These are phyloP conservation scores for Phyllotreta cruciferae DNA, from an alignment of 2,888 invertebrate genomes.

Conservation along the genomic window DNA sequence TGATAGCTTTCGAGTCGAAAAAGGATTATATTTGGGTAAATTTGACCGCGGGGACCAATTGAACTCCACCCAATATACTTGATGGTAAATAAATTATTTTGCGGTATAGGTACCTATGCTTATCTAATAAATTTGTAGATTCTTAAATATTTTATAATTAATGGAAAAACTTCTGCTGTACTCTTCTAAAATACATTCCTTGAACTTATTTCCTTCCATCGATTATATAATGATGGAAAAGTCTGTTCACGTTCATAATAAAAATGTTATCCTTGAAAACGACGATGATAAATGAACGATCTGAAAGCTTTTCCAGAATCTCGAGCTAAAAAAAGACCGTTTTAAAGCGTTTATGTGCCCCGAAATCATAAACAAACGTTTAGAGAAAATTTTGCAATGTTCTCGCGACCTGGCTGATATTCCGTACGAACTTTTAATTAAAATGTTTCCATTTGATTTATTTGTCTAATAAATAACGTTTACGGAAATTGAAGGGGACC, in stretches of 20 bases:
- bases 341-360: slow-evolving; percentile 7
- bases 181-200: no score
- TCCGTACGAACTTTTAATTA: slow-evolving; percentile 11
- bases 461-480: slow-evolving; percentile 15
- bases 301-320: slow-evolving; percentile 13
- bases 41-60: no score
- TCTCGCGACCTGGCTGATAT: slow-evolving; percentile 1
- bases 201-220: no score
- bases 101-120: no score
- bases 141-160: no score
- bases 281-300: slow-evolving; percentile 19
- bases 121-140: no score
- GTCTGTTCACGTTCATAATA: slow-evolving; percentile 19
- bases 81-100: no score
- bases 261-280: slow-evolving; percentile 23
- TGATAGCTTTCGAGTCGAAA: no score
- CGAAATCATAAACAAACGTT: slow-evolving; percentile 7
- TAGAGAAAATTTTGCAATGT: slow-evolving; percentile 8
- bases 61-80: no score
- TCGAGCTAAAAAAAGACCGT: slow-evolving; percentile 9
- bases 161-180: no score
- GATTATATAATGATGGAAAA: slow-evolving; percentile 3
- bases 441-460: slow-evolving; percentile 10
- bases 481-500: slow-evolving; percentile 8
- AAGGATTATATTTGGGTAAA: no score